These are phyloP conservation scores for Acrocyrtus sp. DNA, from an alignment of 2,888 invertebrate genomes.

Conservation along the genomic window DNA sequence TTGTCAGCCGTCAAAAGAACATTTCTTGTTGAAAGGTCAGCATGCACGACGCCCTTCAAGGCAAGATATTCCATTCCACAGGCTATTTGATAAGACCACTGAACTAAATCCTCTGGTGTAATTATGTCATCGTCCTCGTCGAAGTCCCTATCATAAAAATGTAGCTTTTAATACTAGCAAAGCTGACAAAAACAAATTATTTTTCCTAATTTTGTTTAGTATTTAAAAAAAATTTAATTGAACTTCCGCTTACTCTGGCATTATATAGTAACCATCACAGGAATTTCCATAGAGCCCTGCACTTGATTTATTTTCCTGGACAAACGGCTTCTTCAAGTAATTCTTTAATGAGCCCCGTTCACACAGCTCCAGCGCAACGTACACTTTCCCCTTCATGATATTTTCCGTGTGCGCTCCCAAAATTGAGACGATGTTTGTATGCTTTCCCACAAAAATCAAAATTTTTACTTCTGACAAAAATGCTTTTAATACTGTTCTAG, in stretches of 20 bases:
- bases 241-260: no score
- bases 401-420: neutral
- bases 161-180: no score
- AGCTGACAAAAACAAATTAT: no score
- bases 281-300: no score
- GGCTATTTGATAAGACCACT: neutral
- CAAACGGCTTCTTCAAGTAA: no score
- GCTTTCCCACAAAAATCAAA: neutral
- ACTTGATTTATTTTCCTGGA: no score
- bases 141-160: no score
- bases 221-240: no score
- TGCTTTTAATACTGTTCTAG: neutral
- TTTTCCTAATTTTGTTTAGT: no score
- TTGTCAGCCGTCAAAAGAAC: neutral
- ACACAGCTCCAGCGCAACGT: neutral
- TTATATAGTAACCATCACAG: no score
- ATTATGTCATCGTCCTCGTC: no score
- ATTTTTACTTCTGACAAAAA: constrained; percentile 1
- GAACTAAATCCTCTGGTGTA: neutral
- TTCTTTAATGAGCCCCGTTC: neutral
- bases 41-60: neutral
- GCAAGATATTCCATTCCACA: neutral
- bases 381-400: neutral
- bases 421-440: neutral
- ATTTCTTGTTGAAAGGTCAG: neutral